Conservation (phyloP, 2,888 invertebrate genomes). For the Coremacera marginata region DNA sequence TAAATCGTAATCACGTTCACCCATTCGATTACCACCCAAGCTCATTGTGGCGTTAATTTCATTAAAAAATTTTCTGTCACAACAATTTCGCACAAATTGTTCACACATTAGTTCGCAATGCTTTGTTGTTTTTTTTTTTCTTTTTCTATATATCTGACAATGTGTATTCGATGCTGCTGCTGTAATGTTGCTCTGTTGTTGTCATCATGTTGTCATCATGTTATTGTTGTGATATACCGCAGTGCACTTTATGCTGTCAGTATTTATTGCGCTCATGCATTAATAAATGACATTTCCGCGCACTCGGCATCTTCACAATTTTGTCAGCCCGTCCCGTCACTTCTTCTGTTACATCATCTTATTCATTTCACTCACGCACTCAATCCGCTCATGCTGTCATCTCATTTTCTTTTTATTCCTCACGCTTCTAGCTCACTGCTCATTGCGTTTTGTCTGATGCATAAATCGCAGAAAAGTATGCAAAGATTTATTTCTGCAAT, state of each 20-base stretch:
- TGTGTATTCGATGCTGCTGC: neutral
- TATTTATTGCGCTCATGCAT: slow-evolving; percentile 39
- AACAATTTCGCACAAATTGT: neutral
- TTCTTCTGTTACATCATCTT: neutral
- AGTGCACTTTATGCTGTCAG: slow-evolving; percentile 28
- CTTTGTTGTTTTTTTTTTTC: neutral
- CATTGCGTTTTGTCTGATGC: slow-evolving; percentile 12
- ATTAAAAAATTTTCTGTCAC: neutral
- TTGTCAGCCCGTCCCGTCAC: neutral
- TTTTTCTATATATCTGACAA: neutral
- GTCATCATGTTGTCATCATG: neutral
- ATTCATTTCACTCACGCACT: slow-evolving; percentile 9
- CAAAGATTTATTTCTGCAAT: slow-evolving; percentile 44
- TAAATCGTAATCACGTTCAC: too few species aligned
- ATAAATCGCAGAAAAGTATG: slow-evolving; percentile 38
- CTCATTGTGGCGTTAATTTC: neutral
- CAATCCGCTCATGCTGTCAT: neutral
- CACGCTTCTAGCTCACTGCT: slow-evolving; percentile 12
- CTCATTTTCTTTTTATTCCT: neutral
- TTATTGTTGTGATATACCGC: slow-evolving; percentile 15
- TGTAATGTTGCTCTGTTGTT: neutral
- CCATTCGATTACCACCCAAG: too few species aligned
- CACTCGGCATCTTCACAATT: neutral
- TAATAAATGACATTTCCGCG: slow-evolving; percentile 31
- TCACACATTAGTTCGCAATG: neutral